These are phyloP conservation scores for Urophycis tenuis DNA, from an alignment of 2,797 vertebrate genomes.

Conservation along the genomic window DNA sequence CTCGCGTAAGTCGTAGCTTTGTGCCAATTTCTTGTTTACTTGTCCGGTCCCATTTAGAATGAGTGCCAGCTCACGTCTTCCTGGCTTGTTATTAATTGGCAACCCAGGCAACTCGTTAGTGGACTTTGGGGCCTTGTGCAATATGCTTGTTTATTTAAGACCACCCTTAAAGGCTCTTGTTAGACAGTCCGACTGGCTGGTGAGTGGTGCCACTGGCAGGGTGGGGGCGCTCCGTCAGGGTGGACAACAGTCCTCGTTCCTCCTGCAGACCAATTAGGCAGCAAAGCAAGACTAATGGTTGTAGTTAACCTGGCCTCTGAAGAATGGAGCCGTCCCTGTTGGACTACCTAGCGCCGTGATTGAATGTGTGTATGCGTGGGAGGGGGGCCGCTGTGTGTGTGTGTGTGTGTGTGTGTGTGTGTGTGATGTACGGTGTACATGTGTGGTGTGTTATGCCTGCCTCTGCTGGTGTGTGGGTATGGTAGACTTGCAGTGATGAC, in stretches of 20 bases:
- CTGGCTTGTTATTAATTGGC: neutral
- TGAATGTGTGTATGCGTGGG: slow-evolving; percentile 44
- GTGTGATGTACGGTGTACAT: neutral
- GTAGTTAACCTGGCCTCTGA: slow-evolving; percentile 62
- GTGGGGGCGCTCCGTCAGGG: slow-evolving; percentile 62
- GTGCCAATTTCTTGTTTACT: neutral
- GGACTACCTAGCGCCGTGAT: slow-evolving; percentile 57
- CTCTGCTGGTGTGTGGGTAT: slow-evolving; percentile 40
- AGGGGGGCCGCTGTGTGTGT: too few relatives aligned
- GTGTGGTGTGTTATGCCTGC: neutral
- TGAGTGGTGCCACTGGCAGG: slow-evolving; percentile 29
- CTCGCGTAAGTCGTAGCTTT: neutral
- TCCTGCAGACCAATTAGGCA: slow-evolving; percentile 66
- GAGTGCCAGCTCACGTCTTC: neutral
- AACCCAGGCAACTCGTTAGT: neutral
- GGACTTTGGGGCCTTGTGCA: slow-evolving; percentile 17
- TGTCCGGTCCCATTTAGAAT: neutral
- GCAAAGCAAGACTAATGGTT: slow-evolving; percentile 70
- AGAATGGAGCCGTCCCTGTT: slow-evolving; percentile 60
- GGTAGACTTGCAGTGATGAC: slow-evolving; percentile 46
- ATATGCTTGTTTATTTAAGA: slow-evolving; percentile 29
- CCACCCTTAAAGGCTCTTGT: slow-evolving; percentile 32
- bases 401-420: too few relatives aligned
- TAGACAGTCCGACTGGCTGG: slow-evolving; percentile 14
- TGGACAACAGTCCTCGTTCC: slow-evolving; percentile 53